Evolutionary conservation across 2,113 vertebrate genomes (phyloP), one percentile per base, ranked within the genome.

Genomic region (Nothoprocta pentlandii): DNA sequence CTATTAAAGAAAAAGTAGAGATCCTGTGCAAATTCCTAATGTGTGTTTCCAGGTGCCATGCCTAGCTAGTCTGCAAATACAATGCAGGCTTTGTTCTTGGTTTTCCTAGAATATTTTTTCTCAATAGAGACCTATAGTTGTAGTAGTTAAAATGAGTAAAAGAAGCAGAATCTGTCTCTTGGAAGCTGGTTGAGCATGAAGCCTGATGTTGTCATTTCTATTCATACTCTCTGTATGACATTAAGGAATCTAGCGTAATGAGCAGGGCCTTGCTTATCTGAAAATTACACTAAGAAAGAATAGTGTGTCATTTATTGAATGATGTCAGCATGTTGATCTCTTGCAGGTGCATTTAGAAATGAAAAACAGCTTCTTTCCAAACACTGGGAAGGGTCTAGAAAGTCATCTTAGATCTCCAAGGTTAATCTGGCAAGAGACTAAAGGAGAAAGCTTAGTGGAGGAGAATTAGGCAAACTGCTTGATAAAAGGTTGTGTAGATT

Each of bases 401-500:
- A 62, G 30, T 89, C 36, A 39, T 28, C 6, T 69, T 66, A 36
- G 42, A 82, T 15, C 19, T 95, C 93, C 59, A 90, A 86, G 69
- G 47, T 88, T 81, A 75, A 95, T 92, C 92, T 90, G 66, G 6
- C 44, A 86, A 75, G 47, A 9, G 7, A 80, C 32, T 76, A 76
- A 93, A 88, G 34, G 20, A 92, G 44, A 70, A 90, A 87, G 22
- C 70, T 93, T 22, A 42, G 25, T 61, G 25, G 12, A 89, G 71
- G 56, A 86, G 44, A 82, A 56, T 47, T 42, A 84, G 32, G 47
- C 28, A 75, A 93, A 30, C 32, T 86, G 34, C 61, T 85, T 88
- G 80, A 79, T 79, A 84, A 92, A 93, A 90, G 58, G 4, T 0
- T 54, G 53, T 73, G 53, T 84, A 79, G 85, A 76, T 94, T 90